Conservation (phyloP, 2,113 vertebrate genomes). For the Leptobrachium leishanense region DNA sequence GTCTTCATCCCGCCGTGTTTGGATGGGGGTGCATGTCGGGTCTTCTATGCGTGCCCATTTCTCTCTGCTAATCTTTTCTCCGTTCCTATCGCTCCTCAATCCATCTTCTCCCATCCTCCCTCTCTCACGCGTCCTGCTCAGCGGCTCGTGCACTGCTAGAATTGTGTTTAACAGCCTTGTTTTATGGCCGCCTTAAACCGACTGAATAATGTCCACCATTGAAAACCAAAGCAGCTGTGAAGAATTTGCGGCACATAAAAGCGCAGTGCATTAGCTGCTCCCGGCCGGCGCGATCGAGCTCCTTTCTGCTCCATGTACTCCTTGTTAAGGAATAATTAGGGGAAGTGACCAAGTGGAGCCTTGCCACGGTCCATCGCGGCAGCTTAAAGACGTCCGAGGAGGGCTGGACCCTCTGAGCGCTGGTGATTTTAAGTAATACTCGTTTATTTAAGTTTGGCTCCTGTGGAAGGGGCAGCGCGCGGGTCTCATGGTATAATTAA, state of each 20-base stretch:
- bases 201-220: slow-evolving; percentile 31
- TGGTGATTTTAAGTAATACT: too few relatives aligned
- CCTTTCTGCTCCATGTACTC: not conserved
- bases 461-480: too few relatives aligned
- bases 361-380: too few relatives aligned
- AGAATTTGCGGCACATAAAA: slow-evolving; percentile 15
- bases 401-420: too few relatives aligned
- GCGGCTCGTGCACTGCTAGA: not conserved
- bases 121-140: not conserved
- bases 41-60: too few relatives aligned
- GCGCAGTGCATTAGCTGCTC: not conserved
- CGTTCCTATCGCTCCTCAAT: too few relatives aligned
- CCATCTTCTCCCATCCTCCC: not conserved
- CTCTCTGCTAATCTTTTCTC: not conserved
- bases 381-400: too few relatives aligned
- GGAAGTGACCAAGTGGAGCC: not conserved
- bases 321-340: slow-evolving; percentile 6
- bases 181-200: slow-evolving; percentile 6
- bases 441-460: too few relatives aligned
- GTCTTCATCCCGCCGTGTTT: too few relatives aligned
- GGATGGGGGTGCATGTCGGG: too few relatives aligned
- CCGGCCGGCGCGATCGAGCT: not conserved
- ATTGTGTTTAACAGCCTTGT: slow-evolving; percentile 18
- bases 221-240: slow-evolving; percentile 28
- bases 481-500: too few relatives aligned